Evolutionary conservation across 2,113 vertebrate species (phyloP).

Genomic region (Gnathonemus echidnorhynchus): DNA sequence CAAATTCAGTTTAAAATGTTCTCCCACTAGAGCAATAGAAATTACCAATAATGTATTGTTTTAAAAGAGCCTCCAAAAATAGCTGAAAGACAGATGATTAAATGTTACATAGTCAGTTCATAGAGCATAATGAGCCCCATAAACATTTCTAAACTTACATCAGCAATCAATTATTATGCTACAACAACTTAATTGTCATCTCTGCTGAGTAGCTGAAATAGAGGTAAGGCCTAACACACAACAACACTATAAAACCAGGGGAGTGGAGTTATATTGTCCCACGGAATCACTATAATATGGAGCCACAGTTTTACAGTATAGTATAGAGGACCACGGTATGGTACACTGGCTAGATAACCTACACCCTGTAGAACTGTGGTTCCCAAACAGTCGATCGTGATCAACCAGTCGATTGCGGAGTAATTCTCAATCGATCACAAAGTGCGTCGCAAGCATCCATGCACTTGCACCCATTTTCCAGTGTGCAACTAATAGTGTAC

Average conservation of each 20-base stretch:
- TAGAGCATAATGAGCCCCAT: neutral
- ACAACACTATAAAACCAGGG: neutral
- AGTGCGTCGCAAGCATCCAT: neutral
- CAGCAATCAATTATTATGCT: neutral
- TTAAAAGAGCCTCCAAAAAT: neutral
- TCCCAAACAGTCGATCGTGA: neutral
- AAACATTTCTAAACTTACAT: neutral
- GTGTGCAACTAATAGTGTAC: too few species aligned
- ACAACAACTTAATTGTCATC: neutral
- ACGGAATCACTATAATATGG: neutral
- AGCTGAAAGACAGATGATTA: neutral
- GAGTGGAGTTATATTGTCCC: neutral
- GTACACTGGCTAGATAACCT: neutral
- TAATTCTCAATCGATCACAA: too few species aligned
- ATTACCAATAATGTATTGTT: neutral
- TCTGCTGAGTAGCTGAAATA: neutral
- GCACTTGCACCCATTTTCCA: neutral
- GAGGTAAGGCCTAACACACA: too few species aligned
- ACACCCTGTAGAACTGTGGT: neutral
- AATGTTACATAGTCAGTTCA: neutral
- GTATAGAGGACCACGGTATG: neutral
- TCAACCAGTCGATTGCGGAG: too few species aligned
- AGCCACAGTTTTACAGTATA: neutral
- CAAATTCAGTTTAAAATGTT: too few species aligned
- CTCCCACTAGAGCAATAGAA: neutral